Base-by-base conservation (phyloP, 1,140 invertebrate genomes). In the Amphibalanus amphitrite region DNA sequence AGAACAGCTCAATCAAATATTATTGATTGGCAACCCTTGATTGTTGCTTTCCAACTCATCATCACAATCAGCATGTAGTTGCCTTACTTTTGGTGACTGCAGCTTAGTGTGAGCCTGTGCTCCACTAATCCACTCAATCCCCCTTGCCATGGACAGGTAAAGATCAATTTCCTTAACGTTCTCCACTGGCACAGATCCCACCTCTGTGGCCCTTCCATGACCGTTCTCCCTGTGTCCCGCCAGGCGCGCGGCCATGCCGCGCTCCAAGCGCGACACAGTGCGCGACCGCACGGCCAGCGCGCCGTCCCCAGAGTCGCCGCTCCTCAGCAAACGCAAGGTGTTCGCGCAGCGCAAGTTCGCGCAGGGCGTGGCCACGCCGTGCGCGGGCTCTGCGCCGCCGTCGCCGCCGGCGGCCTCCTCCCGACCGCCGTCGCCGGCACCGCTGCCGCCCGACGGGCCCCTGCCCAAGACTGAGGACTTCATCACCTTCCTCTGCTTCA, bases 281-380 rank as follows among this genome's bases (percentile, higher is more conserved):
- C 10, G 13, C 13, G 47, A 20, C 13, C 47, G 47, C 47, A 23
- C 13, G 13, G 10, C 47, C 47, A 59, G 47, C 47, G 47, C 47
- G 13, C 47, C 47, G 1, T 59, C 47, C 13, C 47, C 47, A 8
- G 47, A 59, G 47, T 59, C 47, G 47, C 47, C 47, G 13, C 10
- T 59, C 10, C 47, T 59, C 13, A 59, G 20, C 13, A 59, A 59
- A 23, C 47, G 47, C 13, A 59, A 59, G 47, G 88, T 92, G 71
- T 90, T 91, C 78, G 92, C 92, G 47, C 92, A 95, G 79, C 83
- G 92, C 74, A 95, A 95, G 81, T 95, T 95, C 85, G 91, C 91
- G 67, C 90, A 93, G 81, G 90, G 90, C 29, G 78, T 78, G 10
- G 85, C 83, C 70, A 25, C 64, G 6, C 70, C 70, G 28, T 29